These are phyloP conservation scores for Empidonax traillii DNA, from an alignment of 2,113 vertebrate species.

Conservation along the genomic window DNA sequence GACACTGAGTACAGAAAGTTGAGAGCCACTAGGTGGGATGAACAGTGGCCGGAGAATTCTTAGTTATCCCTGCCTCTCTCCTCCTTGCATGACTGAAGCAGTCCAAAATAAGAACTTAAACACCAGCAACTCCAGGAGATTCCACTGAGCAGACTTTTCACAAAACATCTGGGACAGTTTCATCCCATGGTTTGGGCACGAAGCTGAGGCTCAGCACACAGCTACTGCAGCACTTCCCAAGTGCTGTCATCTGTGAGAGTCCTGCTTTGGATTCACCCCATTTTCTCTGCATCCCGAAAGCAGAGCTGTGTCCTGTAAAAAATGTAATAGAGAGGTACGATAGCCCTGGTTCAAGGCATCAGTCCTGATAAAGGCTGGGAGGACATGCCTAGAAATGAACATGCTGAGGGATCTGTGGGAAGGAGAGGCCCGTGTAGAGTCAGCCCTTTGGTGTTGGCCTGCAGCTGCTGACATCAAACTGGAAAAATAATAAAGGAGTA, in stretches of 20 bases:
- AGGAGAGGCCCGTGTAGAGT: not conserved
- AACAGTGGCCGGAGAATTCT: not conserved
- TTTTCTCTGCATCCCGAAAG: not conserved
- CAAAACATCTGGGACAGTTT: not conserved
- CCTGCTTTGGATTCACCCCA: fast-evolving
- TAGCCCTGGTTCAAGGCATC: not conserved
- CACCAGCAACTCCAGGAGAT: not conserved
- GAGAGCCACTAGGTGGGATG: not conserved
- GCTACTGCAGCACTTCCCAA: not conserved
- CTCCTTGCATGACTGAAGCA: not conserved
- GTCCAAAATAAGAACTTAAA: not conserved
- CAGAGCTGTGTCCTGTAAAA: not conserved
- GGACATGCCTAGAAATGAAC: fast-evolving
- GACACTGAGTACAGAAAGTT: not conserved
- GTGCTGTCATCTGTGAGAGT: not conserved
- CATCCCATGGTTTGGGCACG: not conserved
- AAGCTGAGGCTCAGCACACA: not conserved
- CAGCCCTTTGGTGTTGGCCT: not conserved
- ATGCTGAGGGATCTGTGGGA: not conserved
- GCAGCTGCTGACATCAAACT: not conserved
- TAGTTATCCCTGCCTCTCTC: not conserved
- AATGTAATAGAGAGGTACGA: not conserved
- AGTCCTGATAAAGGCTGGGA: not conserved
- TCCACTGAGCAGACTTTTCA: not conserved
- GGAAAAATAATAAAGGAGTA: not conserved